Percentiles rank a stretch among this genome's conserved stretches.
phyloP scores from a whole-genome alignment of 2,797 vertebrate species.

The Enteromius fasciolatus region DNA sequence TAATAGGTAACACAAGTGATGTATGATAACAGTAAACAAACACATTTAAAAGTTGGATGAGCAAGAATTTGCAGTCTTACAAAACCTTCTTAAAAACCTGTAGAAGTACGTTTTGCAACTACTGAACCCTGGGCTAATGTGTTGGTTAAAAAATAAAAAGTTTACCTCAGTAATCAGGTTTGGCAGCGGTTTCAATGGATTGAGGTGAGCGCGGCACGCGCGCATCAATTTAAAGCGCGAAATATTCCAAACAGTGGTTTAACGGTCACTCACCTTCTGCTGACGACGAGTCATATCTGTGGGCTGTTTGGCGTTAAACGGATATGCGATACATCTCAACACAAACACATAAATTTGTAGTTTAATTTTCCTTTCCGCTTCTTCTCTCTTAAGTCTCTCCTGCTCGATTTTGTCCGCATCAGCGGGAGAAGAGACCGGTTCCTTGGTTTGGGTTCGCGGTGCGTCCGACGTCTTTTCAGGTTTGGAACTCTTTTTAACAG shows the following conservation, averaged over 20 bases:
- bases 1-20: not conserved
- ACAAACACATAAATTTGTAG: conserved; percentile 94
- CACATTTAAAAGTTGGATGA: not conserved
- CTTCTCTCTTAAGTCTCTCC: conserved; percentile 74
- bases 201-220: conserved; percentile 57
- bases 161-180: not conserved
- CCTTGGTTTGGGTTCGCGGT: conserved; percentile 70
- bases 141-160: not conserved
- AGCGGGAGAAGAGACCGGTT: conserved; percentile 74
- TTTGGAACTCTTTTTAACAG: conserved; percentile 54
- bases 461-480: conserved; percentile 59
- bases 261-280: conserved; percentile 87
- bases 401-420: conserved; percentile 76
- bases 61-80: not conserved
- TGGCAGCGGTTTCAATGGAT: not conserved
- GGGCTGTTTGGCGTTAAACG: conserved; percentile 96
- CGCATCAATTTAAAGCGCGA: conserved; percentile 13
- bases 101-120: not conserved
- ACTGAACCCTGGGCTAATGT: not conserved
- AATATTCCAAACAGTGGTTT: conserved; percentile 6
- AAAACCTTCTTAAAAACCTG: not conserved
- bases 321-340: conserved; percentile 90
- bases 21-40: not conserved
- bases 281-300: conserved; percentile 96
- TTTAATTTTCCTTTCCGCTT: conserved; percentile 82